Conservation (phyloP, 1,140 invertebrate genomes). For the Papilio polyxenes region DNA sequence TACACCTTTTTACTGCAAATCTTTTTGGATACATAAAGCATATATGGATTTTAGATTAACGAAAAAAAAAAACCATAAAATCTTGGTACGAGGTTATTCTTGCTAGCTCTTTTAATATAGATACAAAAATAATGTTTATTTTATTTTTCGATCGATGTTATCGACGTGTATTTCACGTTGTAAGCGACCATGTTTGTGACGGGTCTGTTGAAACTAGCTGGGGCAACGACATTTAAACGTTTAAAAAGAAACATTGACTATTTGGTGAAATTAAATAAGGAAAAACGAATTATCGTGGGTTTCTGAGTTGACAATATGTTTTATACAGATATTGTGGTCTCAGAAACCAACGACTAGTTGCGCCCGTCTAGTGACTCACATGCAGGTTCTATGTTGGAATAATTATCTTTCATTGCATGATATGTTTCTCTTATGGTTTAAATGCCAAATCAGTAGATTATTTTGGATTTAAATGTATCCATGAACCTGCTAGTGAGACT, state of each 20-base stretch:
- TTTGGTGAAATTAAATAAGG: background rate
- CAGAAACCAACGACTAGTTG: background rate
- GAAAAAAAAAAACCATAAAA: conserved; percentile 58
- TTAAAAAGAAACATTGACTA: background rate
- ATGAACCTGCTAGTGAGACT: conserved; percentile 24
- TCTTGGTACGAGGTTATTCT: conserved; percentile 73
- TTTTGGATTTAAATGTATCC: background rate
- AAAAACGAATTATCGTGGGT: background rate
- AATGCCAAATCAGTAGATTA: background rate
- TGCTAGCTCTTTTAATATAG: conserved; percentile 65
- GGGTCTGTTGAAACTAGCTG: conserved; percentile 30
- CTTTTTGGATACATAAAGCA: conserved; percentile 53
- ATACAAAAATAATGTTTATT: conserved; percentile 56
- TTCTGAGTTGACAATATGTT: too few species aligned
- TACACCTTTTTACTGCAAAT: conserved; percentile 69
- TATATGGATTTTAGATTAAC: conserved; percentile 40
- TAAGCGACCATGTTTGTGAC: conserved; percentile 46
- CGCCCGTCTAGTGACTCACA: conserved; percentile 31
- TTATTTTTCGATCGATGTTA: conserved; percentile 63
- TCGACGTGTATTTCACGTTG: conserved; percentile 55
- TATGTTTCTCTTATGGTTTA: background rate
- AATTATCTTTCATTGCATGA: background rate
- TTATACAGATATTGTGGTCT: too few species aligned
- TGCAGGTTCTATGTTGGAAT: conserved; percentile 7
- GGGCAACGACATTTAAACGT: background rate